Evolutionary conservation across 2,888 invertebrate genomes (phyloP).

Genomic region (Laspeyria flexula): DNA sequence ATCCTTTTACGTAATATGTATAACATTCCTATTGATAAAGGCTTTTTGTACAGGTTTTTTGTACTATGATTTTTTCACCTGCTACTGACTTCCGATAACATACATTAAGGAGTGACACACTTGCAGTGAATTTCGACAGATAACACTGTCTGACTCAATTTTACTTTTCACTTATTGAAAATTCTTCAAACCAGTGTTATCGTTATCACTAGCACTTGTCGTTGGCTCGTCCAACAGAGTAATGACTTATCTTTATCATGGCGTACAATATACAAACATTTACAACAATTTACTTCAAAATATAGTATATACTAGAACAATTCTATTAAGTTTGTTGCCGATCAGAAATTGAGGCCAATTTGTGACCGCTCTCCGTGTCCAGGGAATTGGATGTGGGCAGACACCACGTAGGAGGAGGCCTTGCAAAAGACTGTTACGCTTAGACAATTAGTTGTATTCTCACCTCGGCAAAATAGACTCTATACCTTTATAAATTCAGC

Average conservation of each 20-base stretch:
- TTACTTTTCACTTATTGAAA: slow-evolving; percentile 33
- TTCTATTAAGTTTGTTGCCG: slow-evolving; percentile 40
- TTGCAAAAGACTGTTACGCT: slow-evolving; percentile 73
- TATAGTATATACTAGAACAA: slow-evolving; percentile 36
- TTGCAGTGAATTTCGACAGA: slow-evolving; percentile 61
- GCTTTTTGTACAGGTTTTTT: slow-evolving; percentile 32
- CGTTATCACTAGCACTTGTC: slow-evolving; percentile 30
- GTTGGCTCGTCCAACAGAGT: slow-evolving; percentile 18
- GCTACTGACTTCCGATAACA: slow-evolving; percentile 52
- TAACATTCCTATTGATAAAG: slow-evolving; percentile 35
- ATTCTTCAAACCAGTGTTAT: slow-evolving; percentile 28
- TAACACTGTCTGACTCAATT: slow-evolving; percentile 51
- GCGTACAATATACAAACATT: slow-evolving; percentile 28
- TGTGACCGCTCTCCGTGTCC: slow-evolving; percentile 57
- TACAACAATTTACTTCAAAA: slow-evolving; percentile 31
- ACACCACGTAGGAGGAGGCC: slow-evolving; percentile 80
- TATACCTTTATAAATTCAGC: slow-evolving; percentile 64
- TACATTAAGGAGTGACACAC: slow-evolving; percentile 65
- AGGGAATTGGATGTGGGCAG: slow-evolving; percentile 82
- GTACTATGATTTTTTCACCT: slow-evolving; percentile 52
- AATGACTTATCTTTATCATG: slow-evolving; percentile 35
- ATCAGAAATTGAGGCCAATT: slow-evolving; percentile 70
- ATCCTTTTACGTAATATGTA: too few relatives aligned
- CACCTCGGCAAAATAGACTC: slow-evolving; percentile 58
- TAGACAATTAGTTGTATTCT: slow-evolving; percentile 59